Percentiles rank a stretch among this genome's conserved stretches.
phyloP scores from a whole-genome alignment of 2,888 invertebrate species.

The Pseudoips prasinana region DNA sequence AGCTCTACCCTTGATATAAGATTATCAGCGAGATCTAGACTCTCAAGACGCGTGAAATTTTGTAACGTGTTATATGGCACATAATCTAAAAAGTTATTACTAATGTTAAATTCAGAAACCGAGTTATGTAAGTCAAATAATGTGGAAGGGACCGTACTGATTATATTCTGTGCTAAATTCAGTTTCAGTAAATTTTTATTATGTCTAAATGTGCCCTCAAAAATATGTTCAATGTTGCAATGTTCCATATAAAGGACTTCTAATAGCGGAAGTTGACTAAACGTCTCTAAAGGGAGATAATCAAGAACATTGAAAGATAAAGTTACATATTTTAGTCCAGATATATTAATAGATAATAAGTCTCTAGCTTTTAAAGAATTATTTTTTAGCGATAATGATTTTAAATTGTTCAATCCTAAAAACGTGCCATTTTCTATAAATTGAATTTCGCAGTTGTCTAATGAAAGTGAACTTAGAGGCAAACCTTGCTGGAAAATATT shows the following conservation, averaged over 20 bases:
- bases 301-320: conserved; percentile 91
- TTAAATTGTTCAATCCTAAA: conserved; percentile 87
- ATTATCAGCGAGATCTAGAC: conserved; percentile 86
- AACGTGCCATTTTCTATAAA: conserved; percentile 90
- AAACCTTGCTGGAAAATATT: conserved; percentile 89
- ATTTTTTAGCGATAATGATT: conserved; percentile 88
- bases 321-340: conserved; percentile 87
- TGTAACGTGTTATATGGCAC: conserved; percentile 89
- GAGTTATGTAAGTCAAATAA: conserved; percentile 86
- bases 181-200: conserved; percentile 89
- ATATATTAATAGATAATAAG: conserved; percentile 87
- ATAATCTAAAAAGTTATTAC: conserved; percentile 87
- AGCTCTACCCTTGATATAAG: conserved; percentile 87
- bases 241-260: conserved; percentile 87
- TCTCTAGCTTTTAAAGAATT: conserved; percentile 87
- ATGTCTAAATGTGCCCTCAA: conserved; percentile 86
- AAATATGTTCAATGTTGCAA: conserved; percentile 86
- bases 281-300: conserved; percentile 85
- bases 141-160: conserved; percentile 84
- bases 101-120: conserved; percentile 88
- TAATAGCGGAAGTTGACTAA: conserved; percentile 89
- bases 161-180: conserved; percentile 87
- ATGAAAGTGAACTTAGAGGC: conserved; percentile 86
- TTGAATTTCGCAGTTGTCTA: conserved; percentile 89
- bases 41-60: conserved; percentile 88